Base-by-base conservation (phyloP, 2,888 invertebrate genomes). In the Erebia ligea region DNA sequence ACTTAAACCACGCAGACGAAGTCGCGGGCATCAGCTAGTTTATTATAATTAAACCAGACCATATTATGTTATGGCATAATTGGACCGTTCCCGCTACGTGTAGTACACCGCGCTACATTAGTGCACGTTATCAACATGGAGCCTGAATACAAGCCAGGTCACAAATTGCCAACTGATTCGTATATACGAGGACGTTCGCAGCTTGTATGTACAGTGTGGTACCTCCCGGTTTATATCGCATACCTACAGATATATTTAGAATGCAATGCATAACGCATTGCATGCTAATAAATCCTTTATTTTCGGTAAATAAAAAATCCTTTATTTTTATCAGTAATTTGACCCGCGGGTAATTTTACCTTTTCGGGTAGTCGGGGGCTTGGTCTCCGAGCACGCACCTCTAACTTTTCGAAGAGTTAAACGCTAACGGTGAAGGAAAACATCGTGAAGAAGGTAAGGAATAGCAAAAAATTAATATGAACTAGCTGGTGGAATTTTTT, bases 1-100 rank as follows among this genome's bases (percentile, higher is more conserved):
- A 1, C 34, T 34, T 34, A 34, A 34, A 6, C 34, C 34, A 34
- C 34, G 34, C 34, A 0, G 5, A 6, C 6, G 6, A 34, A 34
- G 34, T 34, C 34, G 52, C n/a, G 17, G 17, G 6, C n/a, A 8
- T n/a, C 6, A n/a, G 17, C 5, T n/a, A 52, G 6, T 52, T 45
- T 17, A 61, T 42, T 17, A 45, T 61, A 61, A 61, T 45, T 61
- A 19, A 10, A 21, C 42, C 61, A n/a, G 19, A 45, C n/a, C 61
- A 61, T 45, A 61, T 61, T 45, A 61, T 61, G 61, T 61, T 13
- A n/a, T n/a, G 17, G 19, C 61, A 61, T 61, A 61, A 61, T 61
- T 61, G 61, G 61, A 19, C 45, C 21, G 45, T 8, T 42, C 42
- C 61, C 61, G 45, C n/a, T 21, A 19, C 42, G 19, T 61, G 45